These are phyloP conservation scores for Ptychobarbus kaznakovi DNA, from an alignment of 2,797 vertebrate species.

Conservation along the genomic window DNA sequence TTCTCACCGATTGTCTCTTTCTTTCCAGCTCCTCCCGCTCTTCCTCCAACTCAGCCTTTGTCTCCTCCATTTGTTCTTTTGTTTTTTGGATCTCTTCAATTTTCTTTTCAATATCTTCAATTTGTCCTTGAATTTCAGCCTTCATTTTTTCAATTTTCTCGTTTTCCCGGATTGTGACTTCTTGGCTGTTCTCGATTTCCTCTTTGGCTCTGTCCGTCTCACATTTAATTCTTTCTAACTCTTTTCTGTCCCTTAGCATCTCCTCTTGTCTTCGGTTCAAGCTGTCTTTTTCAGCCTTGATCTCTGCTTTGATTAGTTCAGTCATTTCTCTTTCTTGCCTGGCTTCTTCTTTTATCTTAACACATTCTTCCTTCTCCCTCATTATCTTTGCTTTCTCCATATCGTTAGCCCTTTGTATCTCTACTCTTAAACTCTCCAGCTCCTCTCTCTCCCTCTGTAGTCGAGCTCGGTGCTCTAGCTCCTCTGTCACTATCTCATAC, in stretches of 20 bases:
- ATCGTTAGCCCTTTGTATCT: conserved; percentile 49
- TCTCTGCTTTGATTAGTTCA: conserved; percentile 38
- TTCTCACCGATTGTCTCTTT: conserved; percentile 43
- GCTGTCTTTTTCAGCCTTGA: conserved; percentile 40
- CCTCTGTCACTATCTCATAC: conserved; percentile 55
- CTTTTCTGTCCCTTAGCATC: conserved; percentile 48
- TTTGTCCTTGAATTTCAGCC: conserved; percentile 53
- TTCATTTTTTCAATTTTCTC: conserved; percentile 58
- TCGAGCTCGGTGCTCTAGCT: conserved; percentile 50
- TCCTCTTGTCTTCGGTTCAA: conserved; percentile 44
- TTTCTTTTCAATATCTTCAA: conserved; percentile 51
- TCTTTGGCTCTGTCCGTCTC: conserved; percentile 41
- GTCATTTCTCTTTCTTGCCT: conserved; percentile 43
- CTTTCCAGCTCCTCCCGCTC: conserved; percentile 49
- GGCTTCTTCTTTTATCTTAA: conserved; percentile 43
- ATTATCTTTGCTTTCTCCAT: conserved; percentile 40
- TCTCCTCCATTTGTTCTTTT: conserved; percentile 50
- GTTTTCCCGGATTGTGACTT: conserved; percentile 46
- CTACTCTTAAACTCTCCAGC: conserved; percentile 45
- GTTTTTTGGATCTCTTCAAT: conserved; percentile 41
- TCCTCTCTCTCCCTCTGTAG: conserved; percentile 57
- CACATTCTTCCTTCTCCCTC: conserved; percentile 43
- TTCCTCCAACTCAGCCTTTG: conserved; percentile 45
- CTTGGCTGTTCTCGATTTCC: conserved; percentile 45
- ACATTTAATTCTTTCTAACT: conserved; percentile 47